Evolutionary conservation across 2,113 vertebrate species (phyloP).

Genomic region (Nesoenas mayeri): DNA sequence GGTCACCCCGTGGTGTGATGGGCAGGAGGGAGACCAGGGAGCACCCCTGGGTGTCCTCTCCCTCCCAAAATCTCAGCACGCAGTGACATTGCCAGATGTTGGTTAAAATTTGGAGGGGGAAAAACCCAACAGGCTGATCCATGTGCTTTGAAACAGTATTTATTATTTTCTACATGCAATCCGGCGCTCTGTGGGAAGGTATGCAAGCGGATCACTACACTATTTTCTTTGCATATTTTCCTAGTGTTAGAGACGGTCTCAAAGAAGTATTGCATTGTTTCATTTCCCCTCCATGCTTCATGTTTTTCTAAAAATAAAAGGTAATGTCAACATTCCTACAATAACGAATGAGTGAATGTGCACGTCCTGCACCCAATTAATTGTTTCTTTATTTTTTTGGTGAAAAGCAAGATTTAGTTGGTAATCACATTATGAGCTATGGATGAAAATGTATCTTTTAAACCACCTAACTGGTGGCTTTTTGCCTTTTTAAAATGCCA

Average conservation of each 20-base stretch:
- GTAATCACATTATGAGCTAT: not conserved
- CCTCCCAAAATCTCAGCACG: not conserved
- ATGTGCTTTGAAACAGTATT: not conserved
- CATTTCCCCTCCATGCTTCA: not conserved
- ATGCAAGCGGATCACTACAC: not conserved
- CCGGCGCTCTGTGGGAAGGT: not conserved
- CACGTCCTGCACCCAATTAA: not conserved
- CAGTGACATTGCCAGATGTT: fast-evolving
- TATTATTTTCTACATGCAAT: not conserved
- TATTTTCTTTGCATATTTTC: conserved; percentile 14
- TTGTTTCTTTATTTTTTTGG: not conserved
- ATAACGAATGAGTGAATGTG: not conserved
- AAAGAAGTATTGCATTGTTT: not conserved
- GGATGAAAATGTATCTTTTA: not conserved
- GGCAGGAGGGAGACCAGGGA: not conserved
- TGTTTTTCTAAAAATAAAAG: conserved; percentile 3
- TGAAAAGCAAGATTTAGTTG: not conserved
- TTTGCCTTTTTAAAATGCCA: not conserved
- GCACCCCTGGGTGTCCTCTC: not conserved
- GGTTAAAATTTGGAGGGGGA: not conserved
- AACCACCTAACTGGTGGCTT: not conserved
- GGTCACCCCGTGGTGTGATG: not conserved
- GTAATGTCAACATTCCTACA: not conserved
- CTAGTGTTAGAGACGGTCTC: not conserved
- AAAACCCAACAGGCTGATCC: not conserved